These are phyloP conservation scores for Artibeus jamaicensis DNA, from an alignment of 2,797 vertebrate species.

Conservation along the genomic window DNA sequence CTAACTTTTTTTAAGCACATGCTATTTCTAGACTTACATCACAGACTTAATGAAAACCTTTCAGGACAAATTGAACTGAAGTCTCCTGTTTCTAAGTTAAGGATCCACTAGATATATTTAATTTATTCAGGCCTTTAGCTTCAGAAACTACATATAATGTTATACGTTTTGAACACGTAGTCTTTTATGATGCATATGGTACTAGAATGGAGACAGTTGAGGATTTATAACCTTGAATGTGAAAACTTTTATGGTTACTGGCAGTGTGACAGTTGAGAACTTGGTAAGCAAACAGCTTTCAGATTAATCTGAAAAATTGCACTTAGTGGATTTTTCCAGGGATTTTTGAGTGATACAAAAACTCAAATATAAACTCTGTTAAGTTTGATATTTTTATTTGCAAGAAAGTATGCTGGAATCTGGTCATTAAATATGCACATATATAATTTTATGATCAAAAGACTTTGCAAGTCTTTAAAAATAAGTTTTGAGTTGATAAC, in stretches of 20 bases:
- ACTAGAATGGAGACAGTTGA: not conserved
- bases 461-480: not conserved
- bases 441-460: slow-evolving; percentile 1
- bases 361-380: not conserved
- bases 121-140: not conserved
- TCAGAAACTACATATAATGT: not conserved
- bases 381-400: not conserved
- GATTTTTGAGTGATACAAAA: not conserved
- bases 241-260: not conserved
- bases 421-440: not conserved
- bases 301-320: not conserved
- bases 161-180: not conserved
- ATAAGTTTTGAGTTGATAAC: slow-evolving; percentile 7
- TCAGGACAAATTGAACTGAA: not conserved
- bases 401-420: not conserved
- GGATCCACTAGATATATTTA: not conserved
- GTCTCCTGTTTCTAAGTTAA: not conserved
- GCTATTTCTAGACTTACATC: not conserved
- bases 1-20: not conserved
- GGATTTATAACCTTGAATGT: not conserved
- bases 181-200: not conserved
- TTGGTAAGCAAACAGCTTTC: not conserved
- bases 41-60: not conserved
- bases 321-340: not conserved
- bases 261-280: not conserved